These are phyloP conservation scores for Drosophila anomelani DNA, from an alignment of 2,888 invertebrate species.

Conservation along the genomic window DNA sequence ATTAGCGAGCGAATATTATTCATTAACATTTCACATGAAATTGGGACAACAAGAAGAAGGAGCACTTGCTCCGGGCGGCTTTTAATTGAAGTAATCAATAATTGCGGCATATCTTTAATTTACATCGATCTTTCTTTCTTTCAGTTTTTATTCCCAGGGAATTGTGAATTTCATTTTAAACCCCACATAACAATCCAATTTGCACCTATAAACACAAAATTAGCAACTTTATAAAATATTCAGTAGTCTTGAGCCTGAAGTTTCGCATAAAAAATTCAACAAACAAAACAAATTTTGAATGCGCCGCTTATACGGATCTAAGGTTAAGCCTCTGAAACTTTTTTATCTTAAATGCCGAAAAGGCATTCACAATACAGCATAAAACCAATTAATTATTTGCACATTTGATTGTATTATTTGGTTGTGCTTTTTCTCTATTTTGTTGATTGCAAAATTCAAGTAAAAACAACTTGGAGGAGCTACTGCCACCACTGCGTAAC, in stretches of 20 bases:
- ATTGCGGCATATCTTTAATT: slow-evolving; percentile 56
- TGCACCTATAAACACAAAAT: slow-evolving; percentile 22
- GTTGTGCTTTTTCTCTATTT: slow-evolving; percentile 18
- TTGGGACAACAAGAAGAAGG: slow-evolving; percentile 36
- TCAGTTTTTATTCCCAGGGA: neutral
- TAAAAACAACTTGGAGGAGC: slow-evolving; percentile 26
- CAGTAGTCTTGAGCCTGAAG: slow-evolving; percentile 19
- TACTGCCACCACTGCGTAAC: slow-evolving; percentile 55
- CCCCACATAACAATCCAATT: slow-evolving; percentile 18
- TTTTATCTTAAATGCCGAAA: slow-evolving; percentile 40
- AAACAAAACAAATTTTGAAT: slow-evolving; percentile 30
- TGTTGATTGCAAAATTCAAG: slow-evolving; percentile 50
- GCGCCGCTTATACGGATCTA: slow-evolving; percentile 20
- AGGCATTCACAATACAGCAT: slow-evolving; percentile 39
- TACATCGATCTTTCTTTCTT: slow-evolving; percentile 12
- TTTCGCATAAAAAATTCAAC: slow-evolving; percentile 11
- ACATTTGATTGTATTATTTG: slow-evolving; percentile 51
- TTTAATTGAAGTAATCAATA: slow-evolving; percentile 70
- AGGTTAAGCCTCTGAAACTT: slow-evolving; percentile 33
- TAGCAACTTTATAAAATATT: slow-evolving; percentile 13
- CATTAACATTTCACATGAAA: slow-evolving; percentile 30
- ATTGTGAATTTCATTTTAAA: slow-evolving; percentile 1
- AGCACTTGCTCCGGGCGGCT: slow-evolving; percentile 11
- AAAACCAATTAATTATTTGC: slow-evolving; percentile 65
- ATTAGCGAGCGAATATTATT: slow-evolving; percentile 61